These are phyloP conservation scores for Hyperoplus lanceolatus DNA, from an alignment of 2,797 vertebrate species.

Conservation along the genomic window DNA sequence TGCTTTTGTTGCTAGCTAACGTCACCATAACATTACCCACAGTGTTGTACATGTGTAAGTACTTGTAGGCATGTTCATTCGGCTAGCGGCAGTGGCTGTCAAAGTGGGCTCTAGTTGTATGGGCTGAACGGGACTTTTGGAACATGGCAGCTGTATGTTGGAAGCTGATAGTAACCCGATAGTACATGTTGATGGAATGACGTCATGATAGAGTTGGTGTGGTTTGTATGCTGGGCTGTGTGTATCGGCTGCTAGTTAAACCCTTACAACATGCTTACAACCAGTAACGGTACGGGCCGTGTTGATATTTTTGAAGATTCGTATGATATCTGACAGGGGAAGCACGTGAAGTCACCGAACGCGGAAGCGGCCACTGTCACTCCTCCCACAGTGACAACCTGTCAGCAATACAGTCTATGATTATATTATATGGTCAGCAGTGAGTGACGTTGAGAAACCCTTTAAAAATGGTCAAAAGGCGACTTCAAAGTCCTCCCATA, in stretches of 20 bases:
- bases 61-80: background rate
- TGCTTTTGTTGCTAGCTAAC: constrained; percentile 48
- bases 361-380: constrained; percentile 37
- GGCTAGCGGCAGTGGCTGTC: background rate
- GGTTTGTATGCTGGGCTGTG: background rate
- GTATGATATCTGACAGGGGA: background rate
- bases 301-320: background rate
- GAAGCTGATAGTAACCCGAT: background rate
- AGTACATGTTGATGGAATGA: background rate
- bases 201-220: constrained; percentile 15
- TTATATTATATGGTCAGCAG: no score
- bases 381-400: no score
- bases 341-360: constrained; percentile 36
- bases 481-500: no score
- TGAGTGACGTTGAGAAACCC: no score
- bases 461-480: no score
- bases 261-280: background rate
- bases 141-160: background rate
- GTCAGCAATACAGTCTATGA: no score
- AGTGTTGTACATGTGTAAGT: background rate
- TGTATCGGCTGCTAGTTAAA: background rate
- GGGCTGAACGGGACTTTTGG: background rate
- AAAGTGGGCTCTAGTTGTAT: background rate
- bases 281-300: no score
- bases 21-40: constrained; percentile 23